phyloP scores from a whole-genome alignment of 2,888 invertebrate species.

The Axea sp. region DNA sequence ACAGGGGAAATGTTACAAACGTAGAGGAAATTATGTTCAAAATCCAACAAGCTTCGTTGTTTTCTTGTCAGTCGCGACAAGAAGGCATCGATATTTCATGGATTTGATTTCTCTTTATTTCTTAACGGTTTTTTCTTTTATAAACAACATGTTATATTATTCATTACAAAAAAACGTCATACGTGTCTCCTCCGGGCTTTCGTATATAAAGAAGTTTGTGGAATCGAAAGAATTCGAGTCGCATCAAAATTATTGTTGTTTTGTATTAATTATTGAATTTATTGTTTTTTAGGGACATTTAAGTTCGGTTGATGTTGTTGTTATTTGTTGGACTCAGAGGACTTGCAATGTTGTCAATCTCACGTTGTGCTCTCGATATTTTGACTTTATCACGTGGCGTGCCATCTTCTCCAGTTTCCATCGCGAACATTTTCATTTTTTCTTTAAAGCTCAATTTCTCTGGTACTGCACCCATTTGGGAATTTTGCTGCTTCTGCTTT shows the following conservation, averaged over 20 bases:
- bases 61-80: conserved; percentile 44
- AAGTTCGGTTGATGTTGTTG: conserved; percentile 67
- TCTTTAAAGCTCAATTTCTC: conserved; percentile 98
- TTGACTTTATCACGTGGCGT: conserved; percentile 97
- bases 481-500: conserved; percentile 84
- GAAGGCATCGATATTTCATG: conserved; percentile 37
- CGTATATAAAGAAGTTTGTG: conserved; percentile 14
- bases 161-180: conserved; percentile 21
- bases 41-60: conserved; percentile 46
- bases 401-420: conserved; percentile 95
- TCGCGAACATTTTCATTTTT: conserved; percentile 99
- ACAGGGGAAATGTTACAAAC: conserved; percentile 56
- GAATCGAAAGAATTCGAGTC: conserved; percentile 11
- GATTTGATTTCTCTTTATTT: conserved; percentile 16
- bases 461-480: conserved; percentile 85
- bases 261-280: conserved; percentile 1
- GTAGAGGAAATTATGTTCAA: background rate
- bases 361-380: conserved; percentile 96
- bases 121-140: too few relatives aligned
- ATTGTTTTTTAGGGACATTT: background rate
- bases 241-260: conserved; percentile 23
- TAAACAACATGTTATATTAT: too few relatives aligned
- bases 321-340: conserved; percentile 76
- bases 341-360: conserved; percentile 87
- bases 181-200: conserved; percentile 43